Conservation (phyloP, 2,113 vertebrate genomes). For the Pao palembangensis region DNA sequence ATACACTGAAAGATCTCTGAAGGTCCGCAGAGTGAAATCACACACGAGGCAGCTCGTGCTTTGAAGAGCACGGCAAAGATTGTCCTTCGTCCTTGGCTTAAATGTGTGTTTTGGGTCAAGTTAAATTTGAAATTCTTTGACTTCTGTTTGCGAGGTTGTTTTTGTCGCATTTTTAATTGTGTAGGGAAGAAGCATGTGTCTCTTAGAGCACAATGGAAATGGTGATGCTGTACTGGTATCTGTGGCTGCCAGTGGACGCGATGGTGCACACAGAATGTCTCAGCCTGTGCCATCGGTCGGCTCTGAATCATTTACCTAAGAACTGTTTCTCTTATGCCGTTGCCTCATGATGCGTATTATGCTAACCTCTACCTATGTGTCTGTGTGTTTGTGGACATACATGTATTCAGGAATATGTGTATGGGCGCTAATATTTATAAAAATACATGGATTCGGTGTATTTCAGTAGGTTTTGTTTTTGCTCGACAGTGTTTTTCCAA, state of each 20-base stretch:
- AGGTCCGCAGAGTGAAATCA: slow-evolving; percentile 17
- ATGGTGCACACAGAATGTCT: slow-evolving; percentile 33
- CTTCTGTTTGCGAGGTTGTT: background rate
- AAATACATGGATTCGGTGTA: slow-evolving; percentile 57
- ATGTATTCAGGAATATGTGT: slow-evolving; percentile 70
- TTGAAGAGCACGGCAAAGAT: slow-evolving; percentile 27
- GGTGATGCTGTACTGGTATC: slow-evolving; percentile 48
- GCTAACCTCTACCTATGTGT: slow-evolving; percentile 62
- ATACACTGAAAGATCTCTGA: slow-evolving; percentile 56
- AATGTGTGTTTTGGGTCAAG: slow-evolving; percentile 58
- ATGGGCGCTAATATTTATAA: slow-evolving; percentile 60
- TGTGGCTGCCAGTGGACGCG: slow-evolving; percentile 53
- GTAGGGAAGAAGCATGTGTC: slow-evolving; percentile 55
- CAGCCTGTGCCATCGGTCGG: slow-evolving; percentile 50
- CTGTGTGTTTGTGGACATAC: slow-evolving; percentile 62
- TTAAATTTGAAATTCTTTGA: slow-evolving; percentile 16
- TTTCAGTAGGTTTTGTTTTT: slow-evolving; percentile 58
- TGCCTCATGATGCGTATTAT: slow-evolving; percentile 65
- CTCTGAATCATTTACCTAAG: slow-evolving; percentile 42
- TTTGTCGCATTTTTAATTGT: slow-evolving; percentile 13
- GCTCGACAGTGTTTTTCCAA: slow-evolving; percentile 59
- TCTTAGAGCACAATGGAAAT: slow-evolving; percentile 52
- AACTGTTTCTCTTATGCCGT: slow-evolving; percentile 61
- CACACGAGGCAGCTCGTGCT: background rate
- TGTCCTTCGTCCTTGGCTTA: slow-evolving; percentile 28